A percentile compares a stretch with the other conserved stretches of the same genome.
phyloP scores from a whole-genome alignment of 2,888 invertebrate species.

The Conchocele bisecta region DNA sequence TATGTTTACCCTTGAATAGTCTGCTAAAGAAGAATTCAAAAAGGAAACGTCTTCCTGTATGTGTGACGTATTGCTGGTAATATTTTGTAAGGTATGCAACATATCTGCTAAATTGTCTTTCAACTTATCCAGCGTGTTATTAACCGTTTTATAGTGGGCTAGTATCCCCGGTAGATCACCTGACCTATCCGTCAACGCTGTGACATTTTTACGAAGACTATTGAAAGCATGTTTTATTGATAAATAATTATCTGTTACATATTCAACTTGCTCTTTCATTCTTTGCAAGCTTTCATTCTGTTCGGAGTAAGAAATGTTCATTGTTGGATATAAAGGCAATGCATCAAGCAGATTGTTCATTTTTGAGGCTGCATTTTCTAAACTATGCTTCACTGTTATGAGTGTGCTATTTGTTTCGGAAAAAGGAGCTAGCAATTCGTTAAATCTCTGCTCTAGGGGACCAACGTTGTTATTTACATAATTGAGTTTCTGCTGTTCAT shows the following conservation, averaged over 20 bases:
- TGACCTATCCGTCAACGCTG: slow-evolving; percentile 4
- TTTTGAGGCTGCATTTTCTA: background rate
- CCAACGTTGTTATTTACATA: slow-evolving; percentile 38
- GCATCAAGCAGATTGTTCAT: background rate
- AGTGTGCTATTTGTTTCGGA: slow-evolving; percentile 14
- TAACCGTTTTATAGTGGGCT: slow-evolving; percentile 15
- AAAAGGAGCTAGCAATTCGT: slow-evolving; percentile 6
- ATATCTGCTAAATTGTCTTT: slow-evolving; percentile 11
- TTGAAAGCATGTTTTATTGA: background rate
- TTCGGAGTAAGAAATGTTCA: slow-evolving; percentile 8
- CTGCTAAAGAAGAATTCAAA: too few relatives aligned
- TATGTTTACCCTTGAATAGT: too few relatives aligned
- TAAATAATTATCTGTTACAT: background rate
- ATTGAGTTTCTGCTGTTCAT: slow-evolving; percentile 37
- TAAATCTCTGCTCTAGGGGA: slow-evolving; percentile 17
- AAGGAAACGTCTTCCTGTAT: too few relatives aligned
- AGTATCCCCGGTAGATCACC: slow-evolving; percentile 27
- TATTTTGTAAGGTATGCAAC: background rate
- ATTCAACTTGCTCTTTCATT: background rate
- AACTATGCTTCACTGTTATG: background rate
- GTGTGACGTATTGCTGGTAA: too few relatives aligned
- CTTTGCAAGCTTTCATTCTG: background rate
- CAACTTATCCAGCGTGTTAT: slow-evolving; percentile 22
- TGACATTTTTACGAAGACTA: slow-evolving; percentile 15
- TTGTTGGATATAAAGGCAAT: slow-evolving; percentile 10